Evolutionary conservation across 2,113 vertebrate species (phyloP).

Genomic region (Gymnobelideus leadbeateri): DNA sequence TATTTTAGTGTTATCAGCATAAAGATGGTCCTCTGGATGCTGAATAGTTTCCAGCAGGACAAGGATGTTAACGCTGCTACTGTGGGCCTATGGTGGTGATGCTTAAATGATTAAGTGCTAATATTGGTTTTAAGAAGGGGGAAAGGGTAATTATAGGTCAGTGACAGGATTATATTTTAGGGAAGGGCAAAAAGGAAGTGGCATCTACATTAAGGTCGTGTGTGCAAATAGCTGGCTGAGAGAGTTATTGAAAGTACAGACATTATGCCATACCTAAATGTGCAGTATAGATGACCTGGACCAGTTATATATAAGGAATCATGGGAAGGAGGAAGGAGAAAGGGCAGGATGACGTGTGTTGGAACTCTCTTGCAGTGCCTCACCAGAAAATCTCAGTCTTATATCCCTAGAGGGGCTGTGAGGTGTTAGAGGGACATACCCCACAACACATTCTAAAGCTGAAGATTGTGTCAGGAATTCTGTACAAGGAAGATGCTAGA

Average conservation of each 20-base stretch:
- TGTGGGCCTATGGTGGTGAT: conserved; percentile 50
- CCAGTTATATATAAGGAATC: conserved; percentile 7
- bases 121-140: conserved; percentile 40
- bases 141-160: not conserved
- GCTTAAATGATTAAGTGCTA: conserved; percentile 24
- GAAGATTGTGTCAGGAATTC: conserved; percentile 9
- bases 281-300: conserved; percentile 57
- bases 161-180: conserved; percentile 31
- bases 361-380: conserved; percentile 53
- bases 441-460: conserved; percentile 62
- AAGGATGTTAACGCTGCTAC: conserved; percentile 75
- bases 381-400: not conserved
- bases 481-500: conserved; percentile 66
- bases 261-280: conserved; percentile 51
- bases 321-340: conserved; percentile 48
- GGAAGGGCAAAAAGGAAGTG: conserved; percentile 15
- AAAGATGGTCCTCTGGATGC: conserved; percentile 88
- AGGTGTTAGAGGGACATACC: conserved; percentile 65
- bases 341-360: conserved; percentile 60
- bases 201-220: conserved; percentile 24
- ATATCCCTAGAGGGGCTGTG: conserved; percentile 61
- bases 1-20: conserved; percentile 91
- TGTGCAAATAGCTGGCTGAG: conserved; percentile 8
- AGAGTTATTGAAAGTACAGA: conserved; percentile 19
- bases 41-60: conserved; percentile 86